These are phyloP conservation scores for Parnassius apollo DNA, from an alignment of 2,888 invertebrate genomes.

Conservation along the genomic window DNA sequence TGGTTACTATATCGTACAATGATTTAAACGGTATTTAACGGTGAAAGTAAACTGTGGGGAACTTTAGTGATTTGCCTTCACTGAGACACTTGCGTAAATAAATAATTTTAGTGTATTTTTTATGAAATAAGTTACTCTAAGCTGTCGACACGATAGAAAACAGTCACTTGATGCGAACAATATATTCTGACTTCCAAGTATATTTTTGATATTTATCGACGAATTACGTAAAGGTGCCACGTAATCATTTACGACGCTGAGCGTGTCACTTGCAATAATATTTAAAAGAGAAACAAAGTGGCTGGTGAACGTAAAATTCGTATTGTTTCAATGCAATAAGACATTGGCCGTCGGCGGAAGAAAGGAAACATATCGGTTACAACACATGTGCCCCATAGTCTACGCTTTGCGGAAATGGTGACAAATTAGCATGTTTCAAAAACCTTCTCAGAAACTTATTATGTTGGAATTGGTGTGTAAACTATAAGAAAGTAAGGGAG, in stretches of 20 bases:
- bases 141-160: too few species aligned
- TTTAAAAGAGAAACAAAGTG: constrained; percentile 1
- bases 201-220: background rate
- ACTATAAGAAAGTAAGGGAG: too few species aligned
- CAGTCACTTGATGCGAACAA: too few species aligned
- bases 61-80: too few species aligned
- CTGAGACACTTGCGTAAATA: too few species aligned
- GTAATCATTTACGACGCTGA: background rate
- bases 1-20: too few species aligned
- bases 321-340: constrained; percentile 15
- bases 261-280: background rate
- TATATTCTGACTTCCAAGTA: background rate
- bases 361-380: constrained; percentile 19
- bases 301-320: constrained; percentile 5
- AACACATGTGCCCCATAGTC: constrained; percentile 14
- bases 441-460: constrained; percentile 20
- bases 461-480: background rate
- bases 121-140: too few species aligned
- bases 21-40: too few species aligned
- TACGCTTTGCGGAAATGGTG: constrained; percentile 14
- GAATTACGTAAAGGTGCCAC: background rate
- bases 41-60: too few species aligned
- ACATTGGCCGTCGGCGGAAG: constrained; percentile 3
- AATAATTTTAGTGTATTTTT: too few species aligned
- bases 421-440: constrained; percentile 16